Evolutionary conservation across 2,888 invertebrate species (phyloP).

Genomic region (Drosophila incognita): DNA sequence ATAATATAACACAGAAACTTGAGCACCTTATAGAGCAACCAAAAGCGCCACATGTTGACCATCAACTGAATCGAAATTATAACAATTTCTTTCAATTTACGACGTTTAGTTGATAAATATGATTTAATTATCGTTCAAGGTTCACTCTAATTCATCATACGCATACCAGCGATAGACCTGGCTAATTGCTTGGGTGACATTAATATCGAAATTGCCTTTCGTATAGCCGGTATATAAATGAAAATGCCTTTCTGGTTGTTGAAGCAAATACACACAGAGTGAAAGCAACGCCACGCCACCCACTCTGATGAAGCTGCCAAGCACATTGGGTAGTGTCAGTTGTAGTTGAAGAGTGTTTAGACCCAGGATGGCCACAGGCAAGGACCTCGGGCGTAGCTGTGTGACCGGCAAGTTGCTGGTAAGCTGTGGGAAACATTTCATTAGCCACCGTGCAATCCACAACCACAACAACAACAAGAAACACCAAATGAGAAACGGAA

Average conservation of each 20-base stretch:
- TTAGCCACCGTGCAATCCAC: neutral
- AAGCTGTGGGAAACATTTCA: constrained; percentile 34
- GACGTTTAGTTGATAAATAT: constrained; percentile 3
- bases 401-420: constrained; percentile 41
- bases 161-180: constrained; percentile 59
- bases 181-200: constrained; percentile 63
- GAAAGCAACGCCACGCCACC: constrained; percentile 10
- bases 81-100: neutral
- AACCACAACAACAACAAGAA: neutral
- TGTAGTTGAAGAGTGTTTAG: constrained; percentile 10
- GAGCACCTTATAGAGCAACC: constrained; percentile 29
- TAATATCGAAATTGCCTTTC: constrained; percentile 53
- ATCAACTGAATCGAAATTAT: constrained; percentile 37
- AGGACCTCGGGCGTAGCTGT: neutral
- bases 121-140: constrained; percentile 14
- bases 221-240: constrained; percentile 26
- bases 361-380: constrained; percentile 28
- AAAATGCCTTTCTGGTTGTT: constrained; percentile 13
- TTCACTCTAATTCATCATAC: constrained; percentile 56
- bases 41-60: constrained; percentile 43
- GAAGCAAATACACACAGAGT: constrained; percentile 19
- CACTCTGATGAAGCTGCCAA: constrained; percentile 6
- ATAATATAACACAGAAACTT: constrained; percentile 28
- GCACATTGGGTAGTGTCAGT: constrained; percentile 34
- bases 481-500: neutral